Percentiles rank a stretch among this genome's conserved stretches.
Evolutionary conservation across 2,113 vertebrate genomes (phyloP).

Genomic region (Strix aluco): DNA sequence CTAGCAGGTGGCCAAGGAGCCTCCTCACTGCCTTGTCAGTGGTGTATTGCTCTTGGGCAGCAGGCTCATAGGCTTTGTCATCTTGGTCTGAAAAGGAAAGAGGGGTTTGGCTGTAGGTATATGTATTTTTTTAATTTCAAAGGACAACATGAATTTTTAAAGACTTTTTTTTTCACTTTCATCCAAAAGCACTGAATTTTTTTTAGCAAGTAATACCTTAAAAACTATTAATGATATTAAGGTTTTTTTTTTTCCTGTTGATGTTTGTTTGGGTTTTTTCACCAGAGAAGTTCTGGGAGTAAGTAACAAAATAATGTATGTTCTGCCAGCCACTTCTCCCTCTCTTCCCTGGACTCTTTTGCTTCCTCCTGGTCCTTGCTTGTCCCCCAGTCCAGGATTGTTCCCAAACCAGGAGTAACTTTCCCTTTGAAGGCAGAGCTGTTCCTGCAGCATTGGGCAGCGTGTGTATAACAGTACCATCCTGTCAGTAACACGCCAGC

Average conservation of each 20-base stretch:
- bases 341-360: background rate
- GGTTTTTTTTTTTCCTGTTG: rapidly evolving
- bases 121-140: background rate
- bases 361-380: background rate
- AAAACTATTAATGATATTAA: background rate
- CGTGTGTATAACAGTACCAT: background rate
- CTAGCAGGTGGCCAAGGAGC: background rate
- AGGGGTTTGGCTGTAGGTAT: background rate
- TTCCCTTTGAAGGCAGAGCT: background rate
- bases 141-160: background rate
- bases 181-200: background rate
- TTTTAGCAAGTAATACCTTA: background rate
- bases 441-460: background rate
- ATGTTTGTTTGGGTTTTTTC: background rate
- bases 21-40: background rate
- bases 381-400: background rate
- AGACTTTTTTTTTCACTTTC: background rate
- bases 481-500: rapidly evolving
- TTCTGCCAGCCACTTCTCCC: background rate
- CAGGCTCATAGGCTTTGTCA: background rate
- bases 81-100: background rate
- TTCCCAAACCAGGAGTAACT: background rate
- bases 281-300: background rate
- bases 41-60: background rate
- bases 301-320: background rate